phyloP scores from a whole-genome alignment of 2,888 invertebrate species.

The Maniola hyperantus region DNA sequence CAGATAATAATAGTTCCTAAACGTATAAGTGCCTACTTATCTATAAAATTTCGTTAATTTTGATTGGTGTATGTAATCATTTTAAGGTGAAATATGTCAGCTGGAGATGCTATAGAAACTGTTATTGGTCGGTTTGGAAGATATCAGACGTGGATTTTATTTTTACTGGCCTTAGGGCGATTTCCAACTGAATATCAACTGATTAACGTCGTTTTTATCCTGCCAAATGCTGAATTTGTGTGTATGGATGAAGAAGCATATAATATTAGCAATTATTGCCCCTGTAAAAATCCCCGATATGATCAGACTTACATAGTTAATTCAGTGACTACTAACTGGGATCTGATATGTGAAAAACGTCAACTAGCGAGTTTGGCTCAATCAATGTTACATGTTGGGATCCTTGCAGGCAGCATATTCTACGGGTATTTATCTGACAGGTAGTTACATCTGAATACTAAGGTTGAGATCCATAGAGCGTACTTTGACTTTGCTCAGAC shows the following conservation, averaged over 20 bases:
- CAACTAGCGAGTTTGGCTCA: conserved; percentile 81
- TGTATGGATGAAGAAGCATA: conserved; percentile 64
- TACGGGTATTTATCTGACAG: conserved; percentile 80
- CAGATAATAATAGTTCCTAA: too few species aligned
- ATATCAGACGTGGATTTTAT: conserved; percentile 79
- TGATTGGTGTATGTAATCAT: too few species aligned
- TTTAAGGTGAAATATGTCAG: conserved; percentile 37
- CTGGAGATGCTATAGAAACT: conserved; percentile 62
- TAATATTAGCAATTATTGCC: conserved; percentile 67
- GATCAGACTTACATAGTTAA: conserved; percentile 76
- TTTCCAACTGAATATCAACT: conserved; percentile 83
- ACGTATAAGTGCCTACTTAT: too few species aligned
- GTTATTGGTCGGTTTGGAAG: conserved; percentile 80
- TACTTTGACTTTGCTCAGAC: too few species aligned
- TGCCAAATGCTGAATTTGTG: conserved; percentile 76
- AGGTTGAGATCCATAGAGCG: too few species aligned
- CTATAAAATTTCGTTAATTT: too few species aligned
- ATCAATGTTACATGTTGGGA: conserved; percentile 80
- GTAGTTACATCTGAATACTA: conserved; percentile 45
- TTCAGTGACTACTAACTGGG: conserved; percentile 84
- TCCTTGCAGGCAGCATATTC: conserved; percentile 79
- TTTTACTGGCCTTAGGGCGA: conserved; percentile 76
- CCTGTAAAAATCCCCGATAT: conserved; percentile 75
- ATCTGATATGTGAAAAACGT: conserved; percentile 82
- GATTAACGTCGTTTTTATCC: conserved; percentile 80